Conservation (phyloP, 2,888 invertebrate genomes). For the Villa cingulata region DNA sequence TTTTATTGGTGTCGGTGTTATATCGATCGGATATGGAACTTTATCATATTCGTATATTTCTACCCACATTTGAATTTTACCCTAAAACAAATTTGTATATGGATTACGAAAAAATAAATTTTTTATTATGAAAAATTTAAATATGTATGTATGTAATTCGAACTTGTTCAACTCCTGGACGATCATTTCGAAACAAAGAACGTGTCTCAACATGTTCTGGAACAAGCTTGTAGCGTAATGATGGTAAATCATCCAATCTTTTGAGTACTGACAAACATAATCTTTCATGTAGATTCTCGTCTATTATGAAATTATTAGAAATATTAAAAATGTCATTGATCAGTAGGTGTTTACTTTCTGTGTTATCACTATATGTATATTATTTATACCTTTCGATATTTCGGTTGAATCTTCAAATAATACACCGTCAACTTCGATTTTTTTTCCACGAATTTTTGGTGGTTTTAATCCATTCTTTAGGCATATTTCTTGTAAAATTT, state of each 20-base stretch:
- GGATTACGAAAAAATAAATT: neutral
- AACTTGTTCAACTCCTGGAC: constrained; percentile 62
- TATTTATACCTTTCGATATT: constrained; percentile 22
- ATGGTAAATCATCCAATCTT: constrained; percentile 60
- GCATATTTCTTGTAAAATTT: constrained; percentile 59
- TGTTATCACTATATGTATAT: too few relatives aligned
- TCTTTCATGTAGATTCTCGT: constrained; percentile 50
- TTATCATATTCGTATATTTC: constrained; percentile 61
- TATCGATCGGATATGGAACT: constrained; percentile 60
- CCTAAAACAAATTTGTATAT: too few relatives aligned
- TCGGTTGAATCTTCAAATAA: constrained; percentile 26
- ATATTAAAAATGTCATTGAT: neutral
- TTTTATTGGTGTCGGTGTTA: constrained; percentile 55
- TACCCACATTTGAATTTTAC: constrained; percentile 81
- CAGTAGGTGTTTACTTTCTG: too few relatives aligned
- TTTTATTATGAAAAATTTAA: neutral
- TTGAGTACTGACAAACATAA: constrained; percentile 63
- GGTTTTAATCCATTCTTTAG: constrained; percentile 46
- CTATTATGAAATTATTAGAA: constrained; percentile 17
- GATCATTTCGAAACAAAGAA: constrained; percentile 55
- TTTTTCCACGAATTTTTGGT: constrained; percentile 40
- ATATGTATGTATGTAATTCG: neutral
- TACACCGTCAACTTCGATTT: constrained; percentile 41
- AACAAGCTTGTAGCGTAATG: constrained; percentile 63
- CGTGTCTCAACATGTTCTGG: constrained; percentile 89